These are phyloP conservation scores for Pelosia muscerda DNA, from an alignment of 2,888 invertebrate species.

Conservation along the genomic window DNA sequence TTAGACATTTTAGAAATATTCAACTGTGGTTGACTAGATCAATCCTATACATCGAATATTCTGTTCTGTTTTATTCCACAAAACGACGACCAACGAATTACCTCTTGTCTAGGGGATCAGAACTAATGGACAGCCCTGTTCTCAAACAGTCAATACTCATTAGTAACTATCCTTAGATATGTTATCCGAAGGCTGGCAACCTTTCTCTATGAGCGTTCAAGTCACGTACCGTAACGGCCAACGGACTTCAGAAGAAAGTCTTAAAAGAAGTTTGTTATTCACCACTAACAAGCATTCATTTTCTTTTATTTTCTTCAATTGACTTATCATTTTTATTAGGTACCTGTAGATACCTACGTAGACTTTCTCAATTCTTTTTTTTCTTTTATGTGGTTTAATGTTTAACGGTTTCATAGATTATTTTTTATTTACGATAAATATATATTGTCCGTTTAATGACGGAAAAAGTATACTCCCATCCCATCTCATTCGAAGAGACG, in stretches of 20 bases:
- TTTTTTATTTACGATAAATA: no score
- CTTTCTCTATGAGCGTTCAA: not conserved
- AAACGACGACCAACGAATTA: no score
- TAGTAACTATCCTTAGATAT: not conserved
- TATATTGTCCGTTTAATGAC: no score
- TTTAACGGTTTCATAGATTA: no score
- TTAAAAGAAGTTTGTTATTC: conserved; percentile 7
- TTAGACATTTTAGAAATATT: no score
- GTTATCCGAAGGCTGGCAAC: not conserved
- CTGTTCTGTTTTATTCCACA: no score
- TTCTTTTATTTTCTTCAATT: conserved; percentile 13
- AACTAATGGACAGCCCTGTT: not conserved
- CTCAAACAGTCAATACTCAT: conserved; percentile 3
- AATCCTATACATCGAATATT: no score
- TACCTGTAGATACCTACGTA: not conserved
- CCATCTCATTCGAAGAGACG: no score
- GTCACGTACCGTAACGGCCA: conserved; percentile 15
- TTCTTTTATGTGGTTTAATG: not conserved
- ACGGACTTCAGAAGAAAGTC: conserved; percentile 3
- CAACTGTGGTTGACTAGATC: no score
- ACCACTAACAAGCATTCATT: conserved; percentile 11
- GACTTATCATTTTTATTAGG: not conserved
- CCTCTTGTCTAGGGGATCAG: no score
- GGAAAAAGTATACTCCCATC: no score
- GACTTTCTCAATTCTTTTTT: not conserved